These are phyloP conservation scores for Elephas maximus DNA, from an alignment of 2,113 vertebrate species.

Conservation along the genomic window DNA sequence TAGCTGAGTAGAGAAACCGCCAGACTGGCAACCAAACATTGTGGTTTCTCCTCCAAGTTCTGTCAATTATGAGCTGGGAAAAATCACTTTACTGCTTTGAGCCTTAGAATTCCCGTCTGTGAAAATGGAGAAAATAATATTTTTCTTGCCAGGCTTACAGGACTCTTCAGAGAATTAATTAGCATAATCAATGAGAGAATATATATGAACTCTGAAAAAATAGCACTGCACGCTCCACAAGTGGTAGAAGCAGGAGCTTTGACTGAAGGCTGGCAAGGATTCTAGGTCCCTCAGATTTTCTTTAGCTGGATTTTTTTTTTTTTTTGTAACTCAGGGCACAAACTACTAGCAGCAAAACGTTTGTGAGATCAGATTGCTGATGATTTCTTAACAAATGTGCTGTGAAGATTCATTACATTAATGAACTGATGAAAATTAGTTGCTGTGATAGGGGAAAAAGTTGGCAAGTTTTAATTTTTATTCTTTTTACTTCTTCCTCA, in stretches of 20 bases:
- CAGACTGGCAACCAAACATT: slow-evolving; percentile 27
- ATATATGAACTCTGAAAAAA: slow-evolving; percentile 16
- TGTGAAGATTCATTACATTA: slow-evolving; percentile 61
- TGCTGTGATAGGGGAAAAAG: background rate
- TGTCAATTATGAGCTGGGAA: slow-evolving; percentile 63
- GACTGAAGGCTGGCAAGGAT: slow-evolving; percentile 57
- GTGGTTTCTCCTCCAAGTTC: slow-evolving; percentile 61
- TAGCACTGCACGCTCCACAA: background rate
- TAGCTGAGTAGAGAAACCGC: background rate
- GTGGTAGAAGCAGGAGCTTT: slow-evolving; percentile 11
- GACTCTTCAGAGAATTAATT: slow-evolving; percentile 69
- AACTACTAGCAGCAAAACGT: slow-evolving; percentile 56
- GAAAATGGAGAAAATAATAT: slow-evolving; percentile 60
- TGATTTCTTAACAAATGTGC: slow-evolving; percentile 58
- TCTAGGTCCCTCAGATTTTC: slow-evolving; percentile 60
- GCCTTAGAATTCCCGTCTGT: slow-evolving; percentile 48
- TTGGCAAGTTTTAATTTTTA: slow-evolving; percentile 52
- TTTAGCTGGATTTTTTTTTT: slow-evolving; percentile 46
- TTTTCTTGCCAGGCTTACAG: slow-evolving; percentile 55
- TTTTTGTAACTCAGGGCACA: slow-evolving; percentile 27
- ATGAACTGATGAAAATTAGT: slow-evolving; percentile 56
- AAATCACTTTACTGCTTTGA: slow-evolving; percentile 48
- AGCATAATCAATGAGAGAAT: slow-evolving; percentile 67
- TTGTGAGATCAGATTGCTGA: slow-evolving; percentile 69
- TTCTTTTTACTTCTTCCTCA: background rate